A percentile compares a stretch with the other conserved stretches of the same genome.
Evolutionary conservation across 2,113 vertebrate genomes (phyloP).

Genomic region (Plecturocebus donacophilus): DNA sequence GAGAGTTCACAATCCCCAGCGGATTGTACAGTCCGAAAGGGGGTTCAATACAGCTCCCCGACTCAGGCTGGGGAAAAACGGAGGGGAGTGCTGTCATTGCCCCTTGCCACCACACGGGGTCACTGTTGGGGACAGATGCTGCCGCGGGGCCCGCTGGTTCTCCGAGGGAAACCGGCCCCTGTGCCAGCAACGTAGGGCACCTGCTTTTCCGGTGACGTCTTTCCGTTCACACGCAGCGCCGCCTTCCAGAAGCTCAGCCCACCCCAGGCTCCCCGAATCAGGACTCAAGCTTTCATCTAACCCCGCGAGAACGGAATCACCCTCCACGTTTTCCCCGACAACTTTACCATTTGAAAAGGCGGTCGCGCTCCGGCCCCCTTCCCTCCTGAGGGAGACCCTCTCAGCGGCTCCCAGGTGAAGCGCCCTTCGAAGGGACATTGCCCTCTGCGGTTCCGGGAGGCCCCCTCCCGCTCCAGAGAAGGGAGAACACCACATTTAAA

Average conservation of each 20-base stretch:
- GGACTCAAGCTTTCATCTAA: background rate
- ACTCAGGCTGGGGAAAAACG: background rate
- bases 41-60: rapidly evolving
- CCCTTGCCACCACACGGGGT: background rate
- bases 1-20: background rate
- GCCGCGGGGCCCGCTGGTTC: rapidly evolving
- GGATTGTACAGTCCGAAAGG: background rate
- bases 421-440: background rate
- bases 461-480: no score
- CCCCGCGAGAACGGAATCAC: background rate
- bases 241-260: background rate
- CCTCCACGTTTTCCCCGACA: no score
- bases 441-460: background rate
- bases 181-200: background rate
- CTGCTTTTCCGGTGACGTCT: background rate
- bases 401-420: background rate
- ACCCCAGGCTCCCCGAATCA: background rate
- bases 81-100: background rate
- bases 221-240: no score
- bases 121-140: background rate
- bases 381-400: background rate
- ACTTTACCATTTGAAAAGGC: background rate
- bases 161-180: background rate
- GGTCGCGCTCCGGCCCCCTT: rapidly evolving
- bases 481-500: background rate